Evolutionary conservation across 2,797 vertebrate genomes (phyloP).

Genomic region (Parauchenoglanis punctatus): DNA sequence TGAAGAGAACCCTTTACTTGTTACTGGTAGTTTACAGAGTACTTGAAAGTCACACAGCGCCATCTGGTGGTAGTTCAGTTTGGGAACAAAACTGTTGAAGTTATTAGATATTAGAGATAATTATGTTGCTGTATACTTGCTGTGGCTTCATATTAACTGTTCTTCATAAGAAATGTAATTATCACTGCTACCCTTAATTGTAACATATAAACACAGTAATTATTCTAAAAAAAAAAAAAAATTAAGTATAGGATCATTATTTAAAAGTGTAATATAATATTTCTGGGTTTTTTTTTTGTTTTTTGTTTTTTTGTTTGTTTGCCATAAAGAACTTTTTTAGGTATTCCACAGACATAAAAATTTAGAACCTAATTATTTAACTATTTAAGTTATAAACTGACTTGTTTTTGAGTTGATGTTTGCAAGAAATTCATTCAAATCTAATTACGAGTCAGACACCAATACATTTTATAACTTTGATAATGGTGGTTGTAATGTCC

Average conservation of each 20-base stretch:
- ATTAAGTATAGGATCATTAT: neutral
- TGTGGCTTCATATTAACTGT: neutral
- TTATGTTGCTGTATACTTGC: neutral
- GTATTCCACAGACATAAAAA: neutral
- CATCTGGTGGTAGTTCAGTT: conserved; percentile 21
- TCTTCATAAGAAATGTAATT: neutral
- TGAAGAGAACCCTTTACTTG: neutral
- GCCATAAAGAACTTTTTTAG: neutral
- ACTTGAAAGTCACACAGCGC: conserved; percentile 7
- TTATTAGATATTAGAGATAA: neutral
- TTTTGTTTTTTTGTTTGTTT: too few relatives aligned
- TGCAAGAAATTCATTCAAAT: neutral
- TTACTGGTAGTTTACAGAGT: neutral
- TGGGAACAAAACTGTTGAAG: neutral
- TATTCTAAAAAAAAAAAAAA: too few relatives aligned
- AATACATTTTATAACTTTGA: neutral
- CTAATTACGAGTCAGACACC: neutral
- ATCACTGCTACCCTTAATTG: neutral
- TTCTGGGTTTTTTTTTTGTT: neutral
- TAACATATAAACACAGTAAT: neutral
- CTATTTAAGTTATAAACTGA: neutral
- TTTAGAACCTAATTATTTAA: too few relatives aligned
- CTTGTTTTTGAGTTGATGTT: neutral
- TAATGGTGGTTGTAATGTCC: neutral
- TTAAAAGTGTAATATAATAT: neutral